Base-by-base conservation (phyloP, 2,113 vertebrate genomes). In the Aythya baeri region DNA sequence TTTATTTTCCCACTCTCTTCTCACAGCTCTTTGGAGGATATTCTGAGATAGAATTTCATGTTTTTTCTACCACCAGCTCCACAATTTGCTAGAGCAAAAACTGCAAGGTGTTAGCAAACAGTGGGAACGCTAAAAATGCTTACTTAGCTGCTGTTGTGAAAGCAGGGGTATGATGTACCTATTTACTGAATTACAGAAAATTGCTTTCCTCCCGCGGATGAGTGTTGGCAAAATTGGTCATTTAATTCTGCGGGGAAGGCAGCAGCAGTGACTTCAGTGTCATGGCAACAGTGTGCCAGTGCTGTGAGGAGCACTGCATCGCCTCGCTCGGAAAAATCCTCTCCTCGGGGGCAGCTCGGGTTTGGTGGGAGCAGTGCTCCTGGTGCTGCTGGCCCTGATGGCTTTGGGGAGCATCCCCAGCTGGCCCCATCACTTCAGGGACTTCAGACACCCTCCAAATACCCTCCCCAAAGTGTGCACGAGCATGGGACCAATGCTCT, bases 211-310 rank as follows among this genome's bases (percentile, higher is more conserved):
- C 58, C 83, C 31, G 62, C 52, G 17, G 80, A 38, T 26, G 55
- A 82, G 27, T 1, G 17, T 20, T 18, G 71, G 81, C 34, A 89
- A 94, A 95, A 91, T 80, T 25, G 89, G 94, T 94, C 91, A 70
- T 87, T 95, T 88, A 32, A 92, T 91, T 72, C 88, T 31, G 49
- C 70, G 41, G 88, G 46, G 67, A 84, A 76, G 41, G 86, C 25
- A 61, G 10, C 52, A 65, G 91, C 55, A 61, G 66, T 91, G 72
- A 26, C 77, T 58, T 31, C 70, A 89, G 22, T 50, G 78, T 89
- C 91, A 91, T 91, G 84, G 93, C 81, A 97, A 94, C 94, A 55
- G 55, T 63, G 76, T n/a, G 26, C 27, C 73, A 65, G 88, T 20
- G 2, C 49, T 13, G 36, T 2, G 57, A 68, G 76, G 27, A 84